A percentile compares a stretch with the other conserved stretches of the same genome.
phyloP scores from a whole-genome alignment of 2,888 invertebrate genomes.

The Conchocele bisecta region DNA sequence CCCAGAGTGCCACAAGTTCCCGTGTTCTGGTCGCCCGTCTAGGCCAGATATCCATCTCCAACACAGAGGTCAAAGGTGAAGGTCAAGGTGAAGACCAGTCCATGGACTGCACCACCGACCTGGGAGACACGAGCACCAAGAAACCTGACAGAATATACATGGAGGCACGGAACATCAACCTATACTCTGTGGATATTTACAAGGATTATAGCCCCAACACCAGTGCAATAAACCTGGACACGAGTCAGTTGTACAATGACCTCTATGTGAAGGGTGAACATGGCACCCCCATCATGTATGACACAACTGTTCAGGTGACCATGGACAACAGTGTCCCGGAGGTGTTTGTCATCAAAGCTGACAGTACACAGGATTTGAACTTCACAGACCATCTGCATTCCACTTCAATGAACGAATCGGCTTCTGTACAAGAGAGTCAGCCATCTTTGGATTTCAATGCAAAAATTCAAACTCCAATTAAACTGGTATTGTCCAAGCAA shows the following conservation, averaged over 20 bases:
- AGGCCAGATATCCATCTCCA: conserved; percentile 89
- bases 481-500: conserved; percentile 91
- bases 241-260: conserved; percentile 31
- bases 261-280: conserved; percentile 86
- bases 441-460: conserved; percentile 87
- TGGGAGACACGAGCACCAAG: conserved; percentile 58
- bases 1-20: conserved; percentile 89
- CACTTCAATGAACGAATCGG: conserved; percentile 23
- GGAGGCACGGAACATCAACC: conserved; percentile 90
- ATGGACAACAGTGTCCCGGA: conserved; percentile 84
- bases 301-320: conserved; percentile 91
- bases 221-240: conserved; percentile 17
- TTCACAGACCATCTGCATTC: conserved; percentile 19
- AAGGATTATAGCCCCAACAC: conserved; percentile 49
- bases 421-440: conserved; percentile 24
- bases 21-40: conserved; percentile 96
- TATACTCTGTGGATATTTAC: conserved; percentile 89
- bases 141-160: conserved; percentile 55
- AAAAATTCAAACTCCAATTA: conserved; percentile 91
- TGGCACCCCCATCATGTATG: conserved; percentile 93
- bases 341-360: conserved; percentile 70
- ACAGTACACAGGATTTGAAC: conserved; percentile 47
- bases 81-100: conserved; percentile 26
- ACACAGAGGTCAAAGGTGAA: conserved; percentile 52
- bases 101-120: too few species aligned